These are phyloP conservation scores for Petrolisthes manimaculis DNA, from an alignment of 2,888 invertebrate genomes.

Conservation along the genomic window DNA sequence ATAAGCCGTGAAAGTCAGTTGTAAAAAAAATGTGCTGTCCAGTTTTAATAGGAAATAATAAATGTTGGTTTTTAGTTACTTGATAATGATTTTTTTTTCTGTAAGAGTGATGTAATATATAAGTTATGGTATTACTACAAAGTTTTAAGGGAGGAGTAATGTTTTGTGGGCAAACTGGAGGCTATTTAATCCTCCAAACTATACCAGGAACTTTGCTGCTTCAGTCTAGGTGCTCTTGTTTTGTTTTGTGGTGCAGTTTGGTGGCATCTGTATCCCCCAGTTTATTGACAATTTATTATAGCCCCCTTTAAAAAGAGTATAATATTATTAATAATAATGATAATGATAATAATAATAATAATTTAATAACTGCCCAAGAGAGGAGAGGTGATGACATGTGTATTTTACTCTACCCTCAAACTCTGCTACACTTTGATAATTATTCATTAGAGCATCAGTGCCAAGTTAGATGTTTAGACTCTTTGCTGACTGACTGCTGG, in stretches of 20 bases:
- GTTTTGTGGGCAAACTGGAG: too few relatives aligned
- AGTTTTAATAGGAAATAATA: not conserved
- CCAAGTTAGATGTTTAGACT: too few relatives aligned
- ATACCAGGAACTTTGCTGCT: too few relatives aligned
- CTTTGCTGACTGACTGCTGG: too few relatives aligned
- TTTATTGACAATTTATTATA: too few relatives aligned
- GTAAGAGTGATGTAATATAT: not conserved
- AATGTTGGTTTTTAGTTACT: not conserved
- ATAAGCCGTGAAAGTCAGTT: not conserved
- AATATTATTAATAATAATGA: too few relatives aligned
- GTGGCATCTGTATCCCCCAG: too few relatives aligned
- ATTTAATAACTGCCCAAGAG: not conserved
- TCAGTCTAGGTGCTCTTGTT: too few relatives aligned
- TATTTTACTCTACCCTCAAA: not conserved
- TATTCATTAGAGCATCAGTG: too few relatives aligned
- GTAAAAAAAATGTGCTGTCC: not conserved
- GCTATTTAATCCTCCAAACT: too few relatives aligned
- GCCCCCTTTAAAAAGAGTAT: too few relatives aligned
- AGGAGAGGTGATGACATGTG: not conserved
- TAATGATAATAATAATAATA: not conserved
- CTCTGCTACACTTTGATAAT: not conserved
- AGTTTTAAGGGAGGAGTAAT: not conserved
- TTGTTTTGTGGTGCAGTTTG: too few relatives aligned
- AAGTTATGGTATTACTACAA: not conserved
- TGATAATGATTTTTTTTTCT: not conserved